Evolutionary conservation across 2,888 invertebrate genomes (phyloP).

Genomic region (Drosophila austrosaltans): DNA sequence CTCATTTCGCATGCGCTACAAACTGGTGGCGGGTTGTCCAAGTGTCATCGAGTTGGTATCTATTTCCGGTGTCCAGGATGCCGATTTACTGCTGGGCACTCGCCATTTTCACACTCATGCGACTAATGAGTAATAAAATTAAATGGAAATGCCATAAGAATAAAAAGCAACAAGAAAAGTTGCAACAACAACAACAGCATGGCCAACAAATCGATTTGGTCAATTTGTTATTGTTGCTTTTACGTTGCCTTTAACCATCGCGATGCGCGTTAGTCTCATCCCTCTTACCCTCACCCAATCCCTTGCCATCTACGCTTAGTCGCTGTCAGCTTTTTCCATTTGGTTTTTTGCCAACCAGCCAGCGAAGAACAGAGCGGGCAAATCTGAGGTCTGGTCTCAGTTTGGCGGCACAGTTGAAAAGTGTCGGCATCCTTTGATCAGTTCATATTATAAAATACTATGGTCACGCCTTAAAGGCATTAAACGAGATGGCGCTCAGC

Average conservation of each 20-base stretch:
- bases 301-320: background rate
- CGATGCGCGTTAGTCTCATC: constrained; percentile 20
- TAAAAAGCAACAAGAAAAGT: constrained; percentile 44
- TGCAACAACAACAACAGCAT: constrained; percentile 25
- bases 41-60: constrained; percentile 48
- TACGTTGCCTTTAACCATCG: constrained; percentile 38
- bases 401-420: constrained; percentile 82
- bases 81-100: constrained; percentile 51
- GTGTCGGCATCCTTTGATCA: constrained; percentile 83
- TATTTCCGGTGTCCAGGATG: constrained; percentile 30
- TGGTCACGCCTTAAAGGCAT: constrained; percentile 84
- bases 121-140: constrained; percentile 75
- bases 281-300: background rate
- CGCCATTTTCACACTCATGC: constrained; percentile 75
- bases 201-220: constrained; percentile 76
- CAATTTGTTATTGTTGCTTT: constrained; percentile 76
- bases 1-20: constrained; percentile 44
- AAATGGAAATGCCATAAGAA: constrained; percentile 72
- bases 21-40: constrained; percentile 35
- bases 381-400: constrained; percentile 64
- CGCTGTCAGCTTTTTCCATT: constrained; percentile 18
- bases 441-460: constrained; percentile 84
- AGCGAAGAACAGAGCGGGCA: constrained; percentile 64
- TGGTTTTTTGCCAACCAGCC: constrained; percentile 56
- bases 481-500: constrained; percentile 84